A percentile compares a stretch with the other conserved stretches of the same genome.
Conservation (phyloP, 1,140 invertebrate genomes). For the Apocrypta bakeri region DNA sequence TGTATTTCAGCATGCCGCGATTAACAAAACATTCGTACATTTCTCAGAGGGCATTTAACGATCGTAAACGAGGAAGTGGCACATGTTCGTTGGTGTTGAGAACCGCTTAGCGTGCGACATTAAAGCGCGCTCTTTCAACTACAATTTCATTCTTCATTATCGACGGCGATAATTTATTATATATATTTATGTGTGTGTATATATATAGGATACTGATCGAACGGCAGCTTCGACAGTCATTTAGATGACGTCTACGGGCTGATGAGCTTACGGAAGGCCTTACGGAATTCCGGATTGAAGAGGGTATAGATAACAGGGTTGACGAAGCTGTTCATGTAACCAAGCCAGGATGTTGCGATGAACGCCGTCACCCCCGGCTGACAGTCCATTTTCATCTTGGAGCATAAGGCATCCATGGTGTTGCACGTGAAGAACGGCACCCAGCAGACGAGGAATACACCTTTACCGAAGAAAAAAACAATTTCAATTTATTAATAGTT, state of each 20-base stretch:
- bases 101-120: not conserved
- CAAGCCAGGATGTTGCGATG: slow-evolving; percentile 97
- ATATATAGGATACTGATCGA: not conserved
- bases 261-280: slow-evolving; percentile 93
- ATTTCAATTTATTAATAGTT: slow-evolving; percentile 25
- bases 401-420: slow-evolving; percentile 95
- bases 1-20: not conserved
- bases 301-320: slow-evolving; percentile 99
- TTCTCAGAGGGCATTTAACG: not conserved
- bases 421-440: slow-evolving; percentile 95
- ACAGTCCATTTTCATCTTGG: slow-evolving; percentile 87
- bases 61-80: not conserved
- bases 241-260: slow-evolving; percentile 25
- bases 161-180: slow-evolving; percentile 3
- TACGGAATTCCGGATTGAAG: slow-evolving; percentile 99
- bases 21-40: not conserved
- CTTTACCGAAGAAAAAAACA: slow-evolving; percentile 72
- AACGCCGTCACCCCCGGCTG: slow-evolving; percentile 92
- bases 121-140: not conserved
- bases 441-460: slow-evolving; percentile 98
- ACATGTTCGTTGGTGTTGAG: slow-evolving; percentile 5
- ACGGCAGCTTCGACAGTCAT: not conserved
- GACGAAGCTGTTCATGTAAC: slow-evolving; percentile 98
- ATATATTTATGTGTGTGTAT: too few relatives aligned
- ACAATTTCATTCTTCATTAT: not conserved